These are phyloP conservation scores for Sinocyclocheilus grahami DNA, from an alignment of 2,113 vertebrate genomes.

Conservation along the genomic window DNA sequence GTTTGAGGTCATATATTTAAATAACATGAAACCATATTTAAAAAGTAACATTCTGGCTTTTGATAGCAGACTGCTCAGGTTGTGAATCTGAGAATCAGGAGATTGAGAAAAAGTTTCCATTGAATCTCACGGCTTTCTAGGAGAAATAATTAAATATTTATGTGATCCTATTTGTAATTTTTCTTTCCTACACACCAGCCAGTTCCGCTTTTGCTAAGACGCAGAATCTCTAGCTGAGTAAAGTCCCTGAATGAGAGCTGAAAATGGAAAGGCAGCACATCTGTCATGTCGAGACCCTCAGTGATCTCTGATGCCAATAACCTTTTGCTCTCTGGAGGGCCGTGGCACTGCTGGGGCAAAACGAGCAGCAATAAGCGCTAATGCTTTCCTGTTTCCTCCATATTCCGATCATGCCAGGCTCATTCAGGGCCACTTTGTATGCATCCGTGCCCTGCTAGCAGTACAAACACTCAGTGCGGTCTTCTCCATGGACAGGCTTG, in stretches of 20 bases:
- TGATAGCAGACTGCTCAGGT: not conserved
- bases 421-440: constrained; percentile 29
- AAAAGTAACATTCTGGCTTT: not conserved
- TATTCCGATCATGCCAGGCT: constrained; percentile 5
- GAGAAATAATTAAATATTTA: not conserved
- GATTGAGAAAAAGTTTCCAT: not conserved
- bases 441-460: constrained; percentile 19
- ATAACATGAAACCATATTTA: too few species aligned
- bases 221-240: not conserved
- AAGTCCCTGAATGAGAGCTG: constrained; percentile 12
- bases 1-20: too few species aligned
- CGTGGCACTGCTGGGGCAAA: constrained; percentile 11
- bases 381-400: constrained; percentile 10
- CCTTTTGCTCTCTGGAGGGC: constrained; percentile 1
- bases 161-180: not conserved
- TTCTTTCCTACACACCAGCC: not conserved
- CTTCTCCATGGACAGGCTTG: not conserved
- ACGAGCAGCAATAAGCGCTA: constrained; percentile 22
- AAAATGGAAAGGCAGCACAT: constrained; percentile 41
- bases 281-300: not conserved
- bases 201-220: not conserved
- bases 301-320: constrained; percentile 21
- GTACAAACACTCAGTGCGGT: constrained; percentile 9
- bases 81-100: not conserved
- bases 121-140: not conserved